Percentiles rank a stretch among this genome's conserved stretches.
phyloP scores from a whole-genome alignment of 1,140 invertebrate species.

The Leptopilina boulardi region DNA sequence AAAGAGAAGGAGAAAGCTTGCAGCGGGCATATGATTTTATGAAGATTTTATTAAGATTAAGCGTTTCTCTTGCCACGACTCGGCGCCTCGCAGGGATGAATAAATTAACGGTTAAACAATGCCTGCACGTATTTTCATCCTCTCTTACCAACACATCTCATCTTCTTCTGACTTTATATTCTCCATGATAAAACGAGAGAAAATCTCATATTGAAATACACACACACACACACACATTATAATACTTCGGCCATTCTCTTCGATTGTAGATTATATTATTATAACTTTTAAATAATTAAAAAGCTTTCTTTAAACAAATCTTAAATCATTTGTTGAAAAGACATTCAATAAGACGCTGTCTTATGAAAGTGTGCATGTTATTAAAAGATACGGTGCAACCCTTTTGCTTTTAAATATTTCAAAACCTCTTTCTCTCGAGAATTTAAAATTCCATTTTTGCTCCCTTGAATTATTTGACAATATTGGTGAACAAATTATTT shows the following conservation, averaged over 20 bases:
- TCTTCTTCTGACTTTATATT: not conserved
- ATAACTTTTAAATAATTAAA: no score
- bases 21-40: conserved; percentile 32
- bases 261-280: not conserved
- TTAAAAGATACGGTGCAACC: not conserved
- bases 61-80: conserved; percentile 34
- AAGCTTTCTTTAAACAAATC: not conserved
- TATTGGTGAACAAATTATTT: not conserved
- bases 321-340: not conserved
- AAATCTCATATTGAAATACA: conserved; percentile 21
- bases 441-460: conserved; percentile 1
- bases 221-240: no score
- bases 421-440: not conserved
- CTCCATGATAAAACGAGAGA: conserved; percentile 5
- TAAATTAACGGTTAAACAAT: conserved; percentile 55
- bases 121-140: conserved; percentile 44
- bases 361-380: not conserved
- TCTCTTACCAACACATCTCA: conserved; percentile 15
- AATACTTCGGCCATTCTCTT: not conserved
- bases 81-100: conserved; percentile 42
- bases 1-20: conserved; percentile 27
- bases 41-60: conserved; percentile 34
- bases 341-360: not conserved
- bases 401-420: not conserved
- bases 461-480: not conserved